These are phyloP conservation scores for Blastobasis lacticolella DNA, from an alignment of 2,888 invertebrate species.

Conservation along the genomic window DNA sequence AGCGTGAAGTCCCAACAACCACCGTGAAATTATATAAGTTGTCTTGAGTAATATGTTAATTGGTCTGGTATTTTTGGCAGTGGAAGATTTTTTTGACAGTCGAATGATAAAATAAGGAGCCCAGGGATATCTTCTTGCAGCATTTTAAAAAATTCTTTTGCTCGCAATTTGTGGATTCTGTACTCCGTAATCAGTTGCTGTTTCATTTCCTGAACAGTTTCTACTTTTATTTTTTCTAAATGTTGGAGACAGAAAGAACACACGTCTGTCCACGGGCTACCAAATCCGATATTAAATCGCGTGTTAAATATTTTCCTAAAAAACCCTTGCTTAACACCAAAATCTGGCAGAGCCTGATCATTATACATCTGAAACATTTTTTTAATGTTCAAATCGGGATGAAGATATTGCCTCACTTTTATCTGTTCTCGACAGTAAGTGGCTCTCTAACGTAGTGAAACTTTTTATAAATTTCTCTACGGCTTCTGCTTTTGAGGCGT, in stretches of 20 bases:
- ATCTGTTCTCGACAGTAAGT: slow-evolving; percentile 4
- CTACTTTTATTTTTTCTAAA: slow-evolving; percentile 3
- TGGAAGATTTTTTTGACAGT: slow-evolving; percentile 16
- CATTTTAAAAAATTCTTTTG: slow-evolving; percentile 12
- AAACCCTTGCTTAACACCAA: slow-evolving; percentile 2
- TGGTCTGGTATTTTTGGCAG: slow-evolving; percentile 28
- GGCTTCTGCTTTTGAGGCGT: slow-evolving; percentile 4
- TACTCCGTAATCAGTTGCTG: neutral
- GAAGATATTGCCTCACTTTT: slow-evolving; percentile 4
- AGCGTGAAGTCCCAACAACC: slow-evolving; percentile 10
- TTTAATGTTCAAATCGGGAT: slow-evolving; percentile 6
- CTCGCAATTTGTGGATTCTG: slow-evolving; percentile 7
- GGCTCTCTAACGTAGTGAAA: slow-evolving; percentile 2
- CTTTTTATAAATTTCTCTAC: slow-evolving; percentile 6
- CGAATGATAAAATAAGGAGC: slow-evolving; percentile 12
- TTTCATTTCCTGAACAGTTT: neutral
- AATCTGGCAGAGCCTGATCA: slow-evolving; percentile 3
- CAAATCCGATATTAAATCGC: slow-evolving; percentile 9
- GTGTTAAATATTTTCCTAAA: slow-evolving; percentile 9
- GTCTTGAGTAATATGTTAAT: slow-evolving; percentile 29
- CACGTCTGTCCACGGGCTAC: slow-evolving; percentile 6
- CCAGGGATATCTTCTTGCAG: slow-evolving; percentile 7
- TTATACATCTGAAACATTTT: slow-evolving; percentile 7
- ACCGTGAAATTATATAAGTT: slow-evolving; percentile 35
- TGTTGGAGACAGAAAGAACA: slow-evolving; percentile 8